phyloP scores from a whole-genome alignment of 2,113 vertebrate genomes.

The Paradisaea rubra region DNA sequence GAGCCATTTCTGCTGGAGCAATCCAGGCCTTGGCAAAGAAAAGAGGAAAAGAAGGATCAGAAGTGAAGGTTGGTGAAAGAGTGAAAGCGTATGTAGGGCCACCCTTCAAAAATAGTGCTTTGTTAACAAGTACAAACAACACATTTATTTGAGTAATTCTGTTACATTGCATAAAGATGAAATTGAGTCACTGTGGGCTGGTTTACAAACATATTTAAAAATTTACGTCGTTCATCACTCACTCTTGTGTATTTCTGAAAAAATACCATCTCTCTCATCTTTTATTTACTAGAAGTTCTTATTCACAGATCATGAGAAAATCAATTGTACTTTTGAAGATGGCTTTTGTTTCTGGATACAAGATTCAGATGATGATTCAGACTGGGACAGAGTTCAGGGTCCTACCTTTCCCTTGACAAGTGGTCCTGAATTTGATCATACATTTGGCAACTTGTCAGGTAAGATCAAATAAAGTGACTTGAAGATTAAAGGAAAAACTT shows the following conservation, averaged over 20 bases:
- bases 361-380: constrained; percentile 65
- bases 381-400: constrained; percentile 78
- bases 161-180: not conserved
- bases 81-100: not conserved
- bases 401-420: constrained; percentile 59
- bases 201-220: not conserved
- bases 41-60: not conserved
- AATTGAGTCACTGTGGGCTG: not conserved
- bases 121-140: not conserved
- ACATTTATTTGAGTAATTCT: not conserved
- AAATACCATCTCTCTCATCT: not conserved
- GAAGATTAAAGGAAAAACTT: not conserved
- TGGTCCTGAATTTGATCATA: constrained; percentile 87
- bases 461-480: not conserved
- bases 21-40: not conserved
- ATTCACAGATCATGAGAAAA: constrained; percentile 79
- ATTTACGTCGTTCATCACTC: not conserved
- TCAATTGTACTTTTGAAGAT: constrained; percentile 84
- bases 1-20: not conserved
- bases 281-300: not conserved
- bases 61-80: not conserved
- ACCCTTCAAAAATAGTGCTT: not conserved
- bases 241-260: not conserved
- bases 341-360: constrained; percentile 88
- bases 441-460: constrained; percentile 84